Conservation (phyloP, 1,140 invertebrate genomes). For the Drosophila nannoptera region DNA sequence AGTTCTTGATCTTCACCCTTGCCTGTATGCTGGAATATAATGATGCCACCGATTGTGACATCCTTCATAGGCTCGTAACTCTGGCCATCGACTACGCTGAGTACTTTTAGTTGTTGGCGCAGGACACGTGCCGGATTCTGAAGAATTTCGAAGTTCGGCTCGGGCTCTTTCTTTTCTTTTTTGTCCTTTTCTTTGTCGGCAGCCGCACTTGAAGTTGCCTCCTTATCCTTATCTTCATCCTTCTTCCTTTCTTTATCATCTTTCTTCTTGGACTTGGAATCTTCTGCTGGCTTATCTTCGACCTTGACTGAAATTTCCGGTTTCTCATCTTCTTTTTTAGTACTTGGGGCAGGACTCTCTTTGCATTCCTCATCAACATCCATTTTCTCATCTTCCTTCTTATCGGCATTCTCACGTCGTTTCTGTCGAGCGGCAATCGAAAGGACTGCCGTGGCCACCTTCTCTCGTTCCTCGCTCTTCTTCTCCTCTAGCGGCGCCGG, state of each 20-base stretch:
- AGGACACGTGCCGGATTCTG: constrained; percentile 96
- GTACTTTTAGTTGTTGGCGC: constrained; percentile 94
- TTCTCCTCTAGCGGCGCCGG: constrained; percentile 98
- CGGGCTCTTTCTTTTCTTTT: constrained; percentile 89
- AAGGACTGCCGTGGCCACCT: constrained; percentile 97
- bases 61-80: constrained; percentile 94
- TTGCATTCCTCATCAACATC: constrained; percentile 85
- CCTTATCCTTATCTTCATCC: constrained; percentile 60
- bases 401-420: constrained; percentile 84
- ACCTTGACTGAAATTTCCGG: constrained; percentile 81
- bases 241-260: constrained; percentile 80
- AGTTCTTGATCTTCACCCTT: constrained; percentile 88
- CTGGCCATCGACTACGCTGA: constrained; percentile 89
- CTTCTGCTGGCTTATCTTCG: constrained; percentile 73
- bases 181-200: constrained; percentile 78
- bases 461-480: constrained; percentile 97
- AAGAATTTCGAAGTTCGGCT: constrained; percentile 94
- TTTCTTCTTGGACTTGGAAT: constrained; percentile 79
- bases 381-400: constrained; percentile 85
- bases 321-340: constrained; percentile 82
- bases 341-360: constrained; percentile 81
- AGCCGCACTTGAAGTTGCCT: constrained; percentile 53
- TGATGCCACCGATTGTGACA: constrained; percentile 95
- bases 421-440: constrained; percentile 96
- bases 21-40: constrained; percentile 93